Evolutionary conservation across 2,797 vertebrate genomes (phyloP).

Genomic region (Oreonectes daqikongensis): DNA sequence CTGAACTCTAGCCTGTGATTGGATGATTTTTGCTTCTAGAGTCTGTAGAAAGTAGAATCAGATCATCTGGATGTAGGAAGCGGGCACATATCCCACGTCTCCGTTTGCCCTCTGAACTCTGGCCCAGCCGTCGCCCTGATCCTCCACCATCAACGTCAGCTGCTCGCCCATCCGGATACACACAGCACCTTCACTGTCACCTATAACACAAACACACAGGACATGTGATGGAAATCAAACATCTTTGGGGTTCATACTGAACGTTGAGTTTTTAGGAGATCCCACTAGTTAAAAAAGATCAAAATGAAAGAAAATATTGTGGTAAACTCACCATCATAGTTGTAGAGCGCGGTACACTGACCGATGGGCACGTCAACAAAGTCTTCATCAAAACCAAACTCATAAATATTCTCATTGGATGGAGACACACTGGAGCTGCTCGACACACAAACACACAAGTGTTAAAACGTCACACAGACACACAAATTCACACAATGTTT

Average conservation of each 20-base stretch:
- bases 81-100: slow-evolving; percentile 85
- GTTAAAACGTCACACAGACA: not conserved
- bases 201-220: slow-evolving; percentile 61
- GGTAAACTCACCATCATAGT: slow-evolving; percentile 77
- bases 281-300: too few relatives aligned
- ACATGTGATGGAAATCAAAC: slow-evolving; percentile 3
- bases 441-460: not conserved
- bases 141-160: slow-evolving; percentile 82
- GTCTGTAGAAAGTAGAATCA: not conserved
- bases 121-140: slow-evolving; percentile 88
- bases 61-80: slow-evolving; percentile 80
- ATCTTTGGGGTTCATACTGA: too few relatives aligned
- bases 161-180: slow-evolving; percentile 80
- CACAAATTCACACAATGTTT: not conserved
- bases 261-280: too few relatives aligned
- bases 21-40: not conserved
- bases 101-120: slow-evolving; percentile 77
- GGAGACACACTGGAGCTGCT: slow-evolving; percentile 56
- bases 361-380: slow-evolving; percentile 80
- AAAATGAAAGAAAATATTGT: not conserved
- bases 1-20: not conserved
- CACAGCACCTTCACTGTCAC: slow-evolving; percentile 83
- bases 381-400: slow-evolving; percentile 81
- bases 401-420: slow-evolving; percentile 68
- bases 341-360: slow-evolving; percentile 82